phyloP scores from a whole-genome alignment of 2,888 invertebrate genomes.

The Rhaphigaster nebulosa region DNA sequence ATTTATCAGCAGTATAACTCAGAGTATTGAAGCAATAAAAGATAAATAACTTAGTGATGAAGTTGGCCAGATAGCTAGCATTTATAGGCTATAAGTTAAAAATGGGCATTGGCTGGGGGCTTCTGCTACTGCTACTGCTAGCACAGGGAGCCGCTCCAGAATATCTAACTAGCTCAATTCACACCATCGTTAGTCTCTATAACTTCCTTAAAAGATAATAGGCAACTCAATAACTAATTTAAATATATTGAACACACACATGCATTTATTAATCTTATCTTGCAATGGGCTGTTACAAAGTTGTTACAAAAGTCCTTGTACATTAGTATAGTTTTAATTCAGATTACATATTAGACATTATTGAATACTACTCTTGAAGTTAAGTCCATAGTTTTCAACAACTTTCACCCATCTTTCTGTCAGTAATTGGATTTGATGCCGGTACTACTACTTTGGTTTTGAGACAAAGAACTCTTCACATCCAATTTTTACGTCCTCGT shows the following conservation, averaged over 20 bases:
- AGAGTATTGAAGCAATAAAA: slow-evolving; percentile 26
- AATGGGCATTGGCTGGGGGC: not conserved
- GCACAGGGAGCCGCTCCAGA: not conserved
- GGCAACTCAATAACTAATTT: not conserved
- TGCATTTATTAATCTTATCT: no score
- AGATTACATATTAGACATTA: no score
- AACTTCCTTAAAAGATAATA: not conserved
- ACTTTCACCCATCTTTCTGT: no score
- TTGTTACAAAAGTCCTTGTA: no score
- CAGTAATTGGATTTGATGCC: no score
- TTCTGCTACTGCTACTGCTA: not conserved
- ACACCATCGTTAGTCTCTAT: not conserved
- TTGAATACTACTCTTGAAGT: no score
- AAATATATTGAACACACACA: not conserved
- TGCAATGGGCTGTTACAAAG: no score
- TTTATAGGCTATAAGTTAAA: slow-evolving; percentile 35
- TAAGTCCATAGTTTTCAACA: no score
- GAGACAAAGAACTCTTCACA: no score
- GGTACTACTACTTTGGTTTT: no score
- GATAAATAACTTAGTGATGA: slow-evolving; percentile 21
- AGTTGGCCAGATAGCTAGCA: not conserved
- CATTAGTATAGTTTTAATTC: no score
- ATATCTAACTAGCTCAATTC: slow-evolving; percentile 7
- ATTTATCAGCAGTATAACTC: not conserved
- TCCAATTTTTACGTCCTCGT: no score